Percentiles rank a stretch among this genome's conserved stretches.
phyloP scores from a whole-genome alignment of 2,888 invertebrate species.

The Corythucha ciliata region DNA sequence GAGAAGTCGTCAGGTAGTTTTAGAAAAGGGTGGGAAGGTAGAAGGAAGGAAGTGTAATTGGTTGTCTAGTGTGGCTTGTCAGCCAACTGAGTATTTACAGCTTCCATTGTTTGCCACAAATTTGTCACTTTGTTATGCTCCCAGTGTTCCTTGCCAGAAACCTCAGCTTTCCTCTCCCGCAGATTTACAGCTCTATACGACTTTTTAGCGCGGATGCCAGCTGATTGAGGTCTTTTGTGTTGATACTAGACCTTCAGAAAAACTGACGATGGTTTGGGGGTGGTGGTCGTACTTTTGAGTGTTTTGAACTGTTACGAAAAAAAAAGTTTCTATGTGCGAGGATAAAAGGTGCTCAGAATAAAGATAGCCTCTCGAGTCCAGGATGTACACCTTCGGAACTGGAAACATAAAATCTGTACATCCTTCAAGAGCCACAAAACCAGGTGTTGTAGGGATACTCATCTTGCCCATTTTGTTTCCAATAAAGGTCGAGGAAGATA shows the following conservation, averaged over 20 bases:
- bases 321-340: too few relatives aligned
- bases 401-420: too few relatives aligned
- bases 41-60: constrained; percentile 23
- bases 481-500: too few relatives aligned
- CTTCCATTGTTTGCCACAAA: constrained; percentile 23
- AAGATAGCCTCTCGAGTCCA: too few relatives aligned
- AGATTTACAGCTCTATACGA: constrained; percentile 17
- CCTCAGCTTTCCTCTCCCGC: constrained; percentile 20
- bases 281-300: too few relatives aligned
- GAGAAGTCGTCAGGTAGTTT: constrained; percentile 20
- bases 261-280: too few relatives aligned
- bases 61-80: constrained; percentile 17
- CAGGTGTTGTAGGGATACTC: too few relatives aligned
- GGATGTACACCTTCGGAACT: too few relatives aligned
- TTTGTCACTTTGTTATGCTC: constrained; percentile 25
- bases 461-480: too few relatives aligned
- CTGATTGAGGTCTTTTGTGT: constrained; percentile 4
- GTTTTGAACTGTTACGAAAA: too few relatives aligned
- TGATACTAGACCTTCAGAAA: background rate
- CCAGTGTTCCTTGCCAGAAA: constrained; percentile 22
- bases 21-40: background rate
- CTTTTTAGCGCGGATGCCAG: background rate
- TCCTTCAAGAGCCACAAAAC: too few relatives aligned
- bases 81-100: constrained; percentile 15
- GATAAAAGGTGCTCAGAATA: too few relatives aligned